phyloP scores from a whole-genome alignment of 2,888 invertebrate species.

The Cremastobaeus sp. region DNA sequence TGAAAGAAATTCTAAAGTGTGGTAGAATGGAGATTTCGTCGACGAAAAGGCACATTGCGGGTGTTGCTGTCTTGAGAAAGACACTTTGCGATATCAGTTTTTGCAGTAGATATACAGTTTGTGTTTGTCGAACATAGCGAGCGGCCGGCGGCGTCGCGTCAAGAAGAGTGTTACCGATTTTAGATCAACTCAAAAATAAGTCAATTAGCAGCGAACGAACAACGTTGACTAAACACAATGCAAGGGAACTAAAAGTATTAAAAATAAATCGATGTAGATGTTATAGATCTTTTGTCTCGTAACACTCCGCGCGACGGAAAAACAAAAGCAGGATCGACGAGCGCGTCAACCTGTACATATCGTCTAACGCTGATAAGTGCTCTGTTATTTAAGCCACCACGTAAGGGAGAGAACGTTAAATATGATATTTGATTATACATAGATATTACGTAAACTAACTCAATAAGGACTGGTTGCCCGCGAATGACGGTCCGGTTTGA shows the following conservation, averaged over 20 bases:
- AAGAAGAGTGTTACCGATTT: constrained; percentile 1
- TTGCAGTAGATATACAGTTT: too few relatives aligned
- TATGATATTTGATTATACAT: constrained; percentile 58
- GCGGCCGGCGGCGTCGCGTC: not conserved
- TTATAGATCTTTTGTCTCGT: too few relatives aligned
- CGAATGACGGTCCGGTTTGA: constrained; percentile 53
- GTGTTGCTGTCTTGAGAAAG: too few relatives aligned
- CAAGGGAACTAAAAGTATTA: too few relatives aligned
- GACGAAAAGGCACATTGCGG: too few relatives aligned
- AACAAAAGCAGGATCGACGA: constrained; percentile 47
- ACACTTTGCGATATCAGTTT: too few relatives aligned
- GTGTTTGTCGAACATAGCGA: too few relatives aligned
- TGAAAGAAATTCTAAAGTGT: too few relatives aligned
- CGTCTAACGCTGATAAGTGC: constrained; percentile 60
- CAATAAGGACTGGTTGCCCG: constrained; percentile 59
- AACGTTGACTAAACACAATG: constrained; percentile 13
- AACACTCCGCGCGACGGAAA: constrained; percentile 3
- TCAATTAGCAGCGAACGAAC: constrained; percentile 30
- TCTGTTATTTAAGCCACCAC: constrained; percentile 62
- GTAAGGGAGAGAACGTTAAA: constrained; percentile 54
- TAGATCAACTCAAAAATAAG: constrained; percentile 6
- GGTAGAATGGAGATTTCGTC: too few relatives aligned
- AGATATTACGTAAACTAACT: constrained; percentile 60
- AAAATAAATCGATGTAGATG: too few relatives aligned
- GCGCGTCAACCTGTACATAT: constrained; percentile 61